Evolutionary conservation across 2,888 invertebrate species (phyloP), one percentile per base, ranked within the genome.

Genomic region (Molorchus minor): DNA sequence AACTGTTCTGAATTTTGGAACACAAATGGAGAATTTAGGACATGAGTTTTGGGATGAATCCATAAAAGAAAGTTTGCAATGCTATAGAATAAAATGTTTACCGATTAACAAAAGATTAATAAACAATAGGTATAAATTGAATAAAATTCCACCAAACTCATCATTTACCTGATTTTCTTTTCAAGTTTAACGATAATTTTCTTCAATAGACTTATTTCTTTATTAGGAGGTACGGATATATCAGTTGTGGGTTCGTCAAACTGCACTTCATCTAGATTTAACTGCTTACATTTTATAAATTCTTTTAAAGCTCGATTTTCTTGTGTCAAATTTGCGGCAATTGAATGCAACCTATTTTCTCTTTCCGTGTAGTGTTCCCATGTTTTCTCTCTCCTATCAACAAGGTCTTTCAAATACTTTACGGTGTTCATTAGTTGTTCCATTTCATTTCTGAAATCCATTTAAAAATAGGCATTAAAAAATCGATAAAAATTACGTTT

Each of bases 121-220:
- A n/a, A n/a, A n/a, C n/a, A n/a, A n/a, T n/a, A n/a, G n/a, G 3
- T 56, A 38, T 30, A 58, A 54, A 12, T 10, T 35, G 36, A 30
- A 5, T 2, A 40, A 7, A 40, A 40, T n/a, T n/a, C n/a, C n/a
- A n/a, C n/a, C n/a, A n/a, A n/a, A n/a, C n/a, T n/a, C n/a, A n/a
- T n/a, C 25, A 30, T 21, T 17, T 56, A 70, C 71, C 71, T 69
- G 29, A 72, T 61, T 56, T 66, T 65, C 49, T 68, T 73, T 57
- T 73, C 74, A 36, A 71, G 64, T 69, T 77, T 77, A 3, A 73
- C 61, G 29, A 77, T 72, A 38, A 77, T 76, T 52, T 73, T 73
- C 61, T 71, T 75, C 56, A 76, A 64, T 15, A 69, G 61, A 1
- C 45, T 66, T 52, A 66, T 60, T 53, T 71, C 70, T 43, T 69